phyloP scores from a whole-genome alignment of 2,888 invertebrate species.

The Stenichneumon culpator region DNA sequence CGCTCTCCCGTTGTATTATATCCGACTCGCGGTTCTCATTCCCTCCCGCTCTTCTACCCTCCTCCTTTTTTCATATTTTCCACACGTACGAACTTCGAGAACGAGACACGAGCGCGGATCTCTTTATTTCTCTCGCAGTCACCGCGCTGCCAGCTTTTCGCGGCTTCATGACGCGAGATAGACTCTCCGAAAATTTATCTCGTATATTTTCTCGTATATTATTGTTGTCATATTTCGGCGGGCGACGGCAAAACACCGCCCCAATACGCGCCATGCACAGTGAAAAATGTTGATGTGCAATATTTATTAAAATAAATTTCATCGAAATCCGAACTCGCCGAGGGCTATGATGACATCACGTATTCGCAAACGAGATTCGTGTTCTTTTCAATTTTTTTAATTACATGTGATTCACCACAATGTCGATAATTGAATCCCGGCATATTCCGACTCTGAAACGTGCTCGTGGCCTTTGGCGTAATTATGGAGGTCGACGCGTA shows the following conservation, averaged over 20 bases:
- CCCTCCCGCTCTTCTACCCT: slow-evolving; percentile 1
- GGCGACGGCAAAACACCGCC: not conserved
- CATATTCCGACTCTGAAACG: not conserved
- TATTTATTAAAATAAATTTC: not conserved
- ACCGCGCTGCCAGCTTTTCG: not conserved
- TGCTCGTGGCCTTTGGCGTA: not conserved
- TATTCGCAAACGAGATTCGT: not conserved
- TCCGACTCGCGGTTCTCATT: slow-evolving; percentile 56
- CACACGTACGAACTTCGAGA: slow-evolving; percentile 53
- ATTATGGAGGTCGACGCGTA: not conserved
- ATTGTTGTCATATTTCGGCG: not conserved
- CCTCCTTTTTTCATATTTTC: slow-evolving; percentile 49
- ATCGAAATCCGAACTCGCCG: not conserved
- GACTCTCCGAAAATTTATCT: not conserved
- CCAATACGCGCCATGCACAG: not conserved
- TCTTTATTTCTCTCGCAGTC: slow-evolving; percentile 11
- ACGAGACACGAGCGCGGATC: slow-evolving; percentile 61
- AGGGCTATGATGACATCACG: not conserved
- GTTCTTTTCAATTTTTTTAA: not conserved
- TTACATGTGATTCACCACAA: not conserved
- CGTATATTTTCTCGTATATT: not conserved
- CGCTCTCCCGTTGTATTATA: slow-evolving; percentile 31
- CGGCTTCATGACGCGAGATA: not conserved
- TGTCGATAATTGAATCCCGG: not conserved
- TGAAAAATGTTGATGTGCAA: not conserved